Percentiles rank a stretch among this genome's conserved stretches.
Evolutionary conservation across 2,888 invertebrate species (phyloP).

Genomic region (Calameuta idolon): DNA sequence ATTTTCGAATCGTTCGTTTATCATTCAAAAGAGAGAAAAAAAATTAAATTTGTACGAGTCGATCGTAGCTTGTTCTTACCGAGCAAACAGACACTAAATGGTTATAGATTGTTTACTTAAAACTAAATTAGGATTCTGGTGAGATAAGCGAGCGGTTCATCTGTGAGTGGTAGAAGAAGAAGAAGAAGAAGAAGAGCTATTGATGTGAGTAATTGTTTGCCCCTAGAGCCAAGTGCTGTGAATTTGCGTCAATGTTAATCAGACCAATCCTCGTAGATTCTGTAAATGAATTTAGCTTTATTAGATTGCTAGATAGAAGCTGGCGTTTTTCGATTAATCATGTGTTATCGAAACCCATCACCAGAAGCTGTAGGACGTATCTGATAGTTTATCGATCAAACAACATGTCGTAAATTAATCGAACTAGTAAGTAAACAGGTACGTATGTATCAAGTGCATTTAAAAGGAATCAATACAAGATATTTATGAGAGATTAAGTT

Average conservation of each 20-base stretch:
- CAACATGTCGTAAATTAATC: neutral
- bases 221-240: neutral
- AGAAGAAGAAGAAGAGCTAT: neutral
- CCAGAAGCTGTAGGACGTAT: neutral
- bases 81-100: neutral
- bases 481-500: neutral
- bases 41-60: neutral
- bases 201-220: neutral
- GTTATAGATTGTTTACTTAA: neutral
- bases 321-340: neutral
- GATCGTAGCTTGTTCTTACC: neutral
- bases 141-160: neutral
- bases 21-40: neutral
- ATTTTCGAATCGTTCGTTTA: neutral
- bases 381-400: neutral
- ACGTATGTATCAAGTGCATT: neutral
- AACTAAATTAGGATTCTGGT: neutral
- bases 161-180: neutral
- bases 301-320: neutral
- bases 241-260: slow-evolving; percentile 32
- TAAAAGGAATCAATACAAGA: neutral
- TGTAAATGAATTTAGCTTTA: slow-evolving; percentile 44
- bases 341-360: neutral
- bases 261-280: slow-evolving; percentile 49
- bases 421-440: neutral